Conservation (phyloP, 2,888 invertebrate species). For the Drosophila ustulata region DNA sequence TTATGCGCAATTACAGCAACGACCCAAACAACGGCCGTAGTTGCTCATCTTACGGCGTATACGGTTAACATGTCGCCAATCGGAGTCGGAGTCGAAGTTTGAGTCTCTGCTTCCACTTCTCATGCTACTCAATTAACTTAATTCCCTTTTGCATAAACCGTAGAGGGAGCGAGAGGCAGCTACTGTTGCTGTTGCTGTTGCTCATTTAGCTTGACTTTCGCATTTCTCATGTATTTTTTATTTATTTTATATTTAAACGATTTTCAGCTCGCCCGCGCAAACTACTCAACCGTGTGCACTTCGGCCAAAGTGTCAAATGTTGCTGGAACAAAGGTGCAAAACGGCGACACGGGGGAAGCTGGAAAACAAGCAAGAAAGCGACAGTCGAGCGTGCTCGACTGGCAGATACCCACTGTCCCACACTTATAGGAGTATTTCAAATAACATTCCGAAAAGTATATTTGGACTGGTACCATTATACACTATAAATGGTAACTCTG, state of each 20-base stretch:
- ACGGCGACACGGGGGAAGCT: slow-evolving; percentile 2
- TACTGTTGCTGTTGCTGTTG: slow-evolving; percentile 23
- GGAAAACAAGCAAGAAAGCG: slow-evolving; percentile 2
- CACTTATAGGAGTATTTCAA: no score
- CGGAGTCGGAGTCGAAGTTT: not conserved
- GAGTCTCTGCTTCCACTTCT: slow-evolving; percentile 19
- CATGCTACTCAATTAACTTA: slow-evolving; percentile 73
- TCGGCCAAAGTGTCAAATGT: slow-evolving; percentile 64
- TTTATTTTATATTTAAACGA: slow-evolving; percentile 66
- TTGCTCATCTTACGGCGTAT: slow-evolving; percentile 11
- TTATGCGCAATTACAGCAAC: slow-evolving; percentile 70
- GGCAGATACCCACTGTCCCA: no score
- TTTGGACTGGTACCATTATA: no score
- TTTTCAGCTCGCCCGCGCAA: slow-evolving; percentile 57
- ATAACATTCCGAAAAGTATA: no score
- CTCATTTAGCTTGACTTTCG: slow-evolving; percentile 41
- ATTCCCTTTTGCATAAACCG: slow-evolving; percentile 69
- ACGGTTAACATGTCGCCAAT: slow-evolving; percentile 16
- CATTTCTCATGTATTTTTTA: slow-evolving; percentile 60
- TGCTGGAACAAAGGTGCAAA: slow-evolving; percentile 18
- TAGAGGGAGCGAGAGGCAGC: slow-evolving; percentile 1
- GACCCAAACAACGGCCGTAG: slow-evolving; percentile 7
- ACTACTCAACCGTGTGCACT: slow-evolving; percentile 73
- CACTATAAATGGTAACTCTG: no score
- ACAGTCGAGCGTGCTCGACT: not conserved